These are phyloP conservation scores for Ctenicera cuprea DNA, from an alignment of 2,888 invertebrate species.

Conservation along the genomic window DNA sequence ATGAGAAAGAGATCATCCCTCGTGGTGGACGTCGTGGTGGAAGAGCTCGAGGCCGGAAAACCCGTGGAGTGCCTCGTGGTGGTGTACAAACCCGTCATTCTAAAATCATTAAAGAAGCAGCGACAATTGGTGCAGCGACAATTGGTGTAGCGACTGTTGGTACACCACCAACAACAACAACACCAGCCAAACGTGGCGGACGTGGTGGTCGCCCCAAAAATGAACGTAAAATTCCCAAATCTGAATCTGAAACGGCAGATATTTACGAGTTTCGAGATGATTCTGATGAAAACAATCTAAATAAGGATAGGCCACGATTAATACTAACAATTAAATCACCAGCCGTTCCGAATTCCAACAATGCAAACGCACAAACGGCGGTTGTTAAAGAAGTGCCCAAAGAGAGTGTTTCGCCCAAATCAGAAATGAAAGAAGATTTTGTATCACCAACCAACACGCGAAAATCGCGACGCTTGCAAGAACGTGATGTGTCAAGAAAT, in stretches of 20 bases:
- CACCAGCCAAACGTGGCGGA: constrained; percentile 68
- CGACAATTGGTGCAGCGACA: background rate
- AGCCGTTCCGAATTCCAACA: constrained; percentile 69
- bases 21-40: constrained; percentile 62
- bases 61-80: constrained; percentile 67
- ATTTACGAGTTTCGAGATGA: constrained; percentile 95
- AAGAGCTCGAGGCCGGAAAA: constrained; percentile 68
- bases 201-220: constrained; percentile 74
- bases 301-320: constrained; percentile 81
- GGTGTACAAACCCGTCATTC: constrained; percentile 77
- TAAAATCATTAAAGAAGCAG: constrained; percentile 65
- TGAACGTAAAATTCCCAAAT: constrained; percentile 75
- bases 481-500: constrained; percentile 84
- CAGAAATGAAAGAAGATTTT: constrained; percentile 75
- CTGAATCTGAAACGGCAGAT: constrained; percentile 80
- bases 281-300: constrained; percentile 84
- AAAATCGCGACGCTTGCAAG: constrained; percentile 87
- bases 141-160: background rate
- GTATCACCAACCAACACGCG: constrained; percentile 83
- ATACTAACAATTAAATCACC: constrained; percentile 89
- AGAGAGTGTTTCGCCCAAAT: constrained; percentile 55
- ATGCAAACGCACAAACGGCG: constrained; percentile 62
- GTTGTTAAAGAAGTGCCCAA: constrained; percentile 73
- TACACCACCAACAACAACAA: constrained; percentile 19
- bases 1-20: constrained; percentile 60